Evolutionary conservation across 2,797 vertebrate genomes (phyloP).

Genomic region (Macropus fuliginosus): DNA sequence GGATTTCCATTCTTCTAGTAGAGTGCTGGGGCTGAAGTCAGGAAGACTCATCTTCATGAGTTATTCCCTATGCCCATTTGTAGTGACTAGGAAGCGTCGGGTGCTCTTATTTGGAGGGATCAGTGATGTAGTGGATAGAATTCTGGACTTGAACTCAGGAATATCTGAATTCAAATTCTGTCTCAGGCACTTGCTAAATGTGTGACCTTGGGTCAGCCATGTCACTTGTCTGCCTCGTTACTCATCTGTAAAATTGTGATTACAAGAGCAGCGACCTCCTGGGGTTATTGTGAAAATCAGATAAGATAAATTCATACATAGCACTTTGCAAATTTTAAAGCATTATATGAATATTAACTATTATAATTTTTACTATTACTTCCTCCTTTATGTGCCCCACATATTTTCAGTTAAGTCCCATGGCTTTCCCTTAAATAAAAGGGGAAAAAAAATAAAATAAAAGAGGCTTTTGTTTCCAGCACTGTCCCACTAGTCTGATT

Average conservation of each 20-base stretch:
- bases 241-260: neutral
- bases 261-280: neutral
- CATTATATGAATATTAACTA: neutral
- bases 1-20: neutral
- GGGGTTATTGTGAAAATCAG: neutral
- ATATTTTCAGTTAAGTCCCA: neutral
- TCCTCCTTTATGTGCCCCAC: neutral
- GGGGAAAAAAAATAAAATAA: neutral
- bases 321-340: neutral
- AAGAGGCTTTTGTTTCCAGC: neutral
- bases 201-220: neutral
- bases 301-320: neutral
- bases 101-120: neutral
- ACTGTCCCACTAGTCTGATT: neutral
- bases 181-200: neutral
- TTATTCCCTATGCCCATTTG: neutral
- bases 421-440: neutral
- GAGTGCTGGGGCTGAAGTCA: neutral
- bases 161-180: neutral
- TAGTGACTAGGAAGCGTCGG: neutral
- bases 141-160: neutral
- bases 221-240: neutral
- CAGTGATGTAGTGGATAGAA: neutral
- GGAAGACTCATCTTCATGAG: neutral
- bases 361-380: neutral